Conservation (phyloP, 2,113 vertebrate genomes). For the Chloropsis cyanopogon region DNA sequence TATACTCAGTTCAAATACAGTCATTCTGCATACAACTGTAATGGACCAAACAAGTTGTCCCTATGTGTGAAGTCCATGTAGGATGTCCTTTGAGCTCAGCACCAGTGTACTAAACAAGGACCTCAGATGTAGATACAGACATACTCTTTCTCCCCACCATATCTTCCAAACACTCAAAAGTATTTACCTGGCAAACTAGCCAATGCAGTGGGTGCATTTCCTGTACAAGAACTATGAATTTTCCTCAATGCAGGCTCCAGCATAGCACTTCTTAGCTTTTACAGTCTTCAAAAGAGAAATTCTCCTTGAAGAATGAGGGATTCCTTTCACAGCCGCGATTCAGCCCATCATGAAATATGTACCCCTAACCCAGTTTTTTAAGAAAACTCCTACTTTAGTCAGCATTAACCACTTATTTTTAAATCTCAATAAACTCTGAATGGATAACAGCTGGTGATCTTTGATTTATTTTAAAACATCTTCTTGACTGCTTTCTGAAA, state of each 20-base stretch:
- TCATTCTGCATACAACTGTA: not conserved
- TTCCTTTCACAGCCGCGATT: not conserved
- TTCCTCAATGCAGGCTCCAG: not conserved
- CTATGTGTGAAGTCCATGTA: not conserved
- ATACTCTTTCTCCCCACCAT: not conserved
- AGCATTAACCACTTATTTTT: not conserved
- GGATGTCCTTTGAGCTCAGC: not conserved
- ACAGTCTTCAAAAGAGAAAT: not conserved
- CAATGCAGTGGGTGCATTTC: not conserved
- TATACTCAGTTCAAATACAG: not conserved
- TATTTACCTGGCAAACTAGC: not conserved
- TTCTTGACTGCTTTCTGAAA: not conserved
- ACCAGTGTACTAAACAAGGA: not conserved
- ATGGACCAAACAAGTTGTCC: not conserved
- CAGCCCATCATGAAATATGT: not conserved
- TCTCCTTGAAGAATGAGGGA: not conserved
- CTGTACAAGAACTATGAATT: not conserved
- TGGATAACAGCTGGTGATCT: not conserved
- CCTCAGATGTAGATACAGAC: not conserved
- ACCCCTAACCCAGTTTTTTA: not conserved
- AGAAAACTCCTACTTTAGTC: not conserved
- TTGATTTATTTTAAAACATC: not conserved
- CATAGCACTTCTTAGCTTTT: not conserved
- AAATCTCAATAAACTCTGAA: not conserved
- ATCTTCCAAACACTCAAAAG: not conserved